Evolutionary conservation across 2,113 vertebrate genomes (phyloP).

Genomic region (Polyodon spathula): DNA sequence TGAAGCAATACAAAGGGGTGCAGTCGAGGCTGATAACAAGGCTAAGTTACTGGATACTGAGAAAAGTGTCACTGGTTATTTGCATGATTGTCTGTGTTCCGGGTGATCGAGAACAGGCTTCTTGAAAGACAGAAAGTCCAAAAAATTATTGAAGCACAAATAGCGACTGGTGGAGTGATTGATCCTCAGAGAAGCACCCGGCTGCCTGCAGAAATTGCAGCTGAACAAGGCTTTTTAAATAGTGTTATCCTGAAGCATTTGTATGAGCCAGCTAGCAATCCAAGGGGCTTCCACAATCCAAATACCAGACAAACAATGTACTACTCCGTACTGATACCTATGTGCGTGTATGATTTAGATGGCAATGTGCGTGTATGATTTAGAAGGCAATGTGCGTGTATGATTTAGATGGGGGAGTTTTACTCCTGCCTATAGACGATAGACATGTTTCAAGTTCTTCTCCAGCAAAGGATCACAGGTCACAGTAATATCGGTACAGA

Average conservation of each 20-base stretch:
- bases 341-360: constrained; percentile 70
- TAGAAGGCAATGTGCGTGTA: constrained; percentile 69
- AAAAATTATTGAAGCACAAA: constrained; percentile 81
- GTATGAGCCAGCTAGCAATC: constrained; percentile 73
- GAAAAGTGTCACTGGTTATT: constrained; percentile 76
- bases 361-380: constrained; percentile 69
- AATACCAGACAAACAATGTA: constrained; percentile 75
- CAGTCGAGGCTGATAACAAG: constrained; percentile 61
- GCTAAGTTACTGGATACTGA: constrained; percentile 77
- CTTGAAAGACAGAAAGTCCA: constrained; percentile 77
- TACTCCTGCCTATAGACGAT: constrained; percentile 78
- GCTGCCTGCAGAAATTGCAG: constrained; percentile 57
- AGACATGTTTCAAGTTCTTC: constrained; percentile 65
- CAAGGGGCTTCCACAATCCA: constrained; percentile 77
- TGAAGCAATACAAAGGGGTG: constrained; percentile 64
- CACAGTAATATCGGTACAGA: constrained; percentile 55
- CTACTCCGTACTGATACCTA: constrained; percentile 74
- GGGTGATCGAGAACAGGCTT: constrained; percentile 79
- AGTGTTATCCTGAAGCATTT: constrained; percentile 70
- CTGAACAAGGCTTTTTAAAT: constrained; percentile 73
- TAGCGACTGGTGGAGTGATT: constrained; percentile 76
- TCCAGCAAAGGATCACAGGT: constrained; percentile 65
- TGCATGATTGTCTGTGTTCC: constrained; percentile 73
- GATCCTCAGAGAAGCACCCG: constrained; percentile 72
- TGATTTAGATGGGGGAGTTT: constrained; percentile 64